Percentiles rank a stretch among this genome's conserved stretches.
Evolutionary conservation across 2,113 vertebrate species (phyloP).

Genomic region (Ia io): DNA sequence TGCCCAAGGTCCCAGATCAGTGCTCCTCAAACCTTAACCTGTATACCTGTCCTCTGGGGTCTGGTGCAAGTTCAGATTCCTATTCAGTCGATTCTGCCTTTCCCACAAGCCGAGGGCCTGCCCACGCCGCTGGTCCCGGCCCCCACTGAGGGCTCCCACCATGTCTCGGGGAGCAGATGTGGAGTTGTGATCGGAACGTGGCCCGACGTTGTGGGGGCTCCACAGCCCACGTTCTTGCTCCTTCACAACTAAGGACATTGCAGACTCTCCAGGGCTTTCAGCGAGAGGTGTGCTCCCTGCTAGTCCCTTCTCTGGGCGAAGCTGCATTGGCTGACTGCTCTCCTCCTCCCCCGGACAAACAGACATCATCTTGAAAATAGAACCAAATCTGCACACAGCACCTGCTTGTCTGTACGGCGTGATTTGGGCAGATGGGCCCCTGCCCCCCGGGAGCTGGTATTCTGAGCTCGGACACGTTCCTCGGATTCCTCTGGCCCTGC

Average conservation of each 20-base stretch:
- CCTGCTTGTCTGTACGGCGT: not conserved
- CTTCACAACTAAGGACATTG: not conserved
- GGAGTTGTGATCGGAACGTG: not conserved
- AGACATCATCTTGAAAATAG: not conserved
- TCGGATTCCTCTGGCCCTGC: not conserved
- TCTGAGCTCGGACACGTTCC: not conserved
- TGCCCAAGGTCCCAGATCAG: not conserved
- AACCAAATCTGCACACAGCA: not conserved
- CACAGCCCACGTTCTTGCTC: not conserved
- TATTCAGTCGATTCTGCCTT: not conserved
- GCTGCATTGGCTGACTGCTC: not conserved
- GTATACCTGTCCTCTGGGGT: not conserved
- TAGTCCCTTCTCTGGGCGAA: not conserved
- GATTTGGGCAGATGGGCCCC: not conserved
- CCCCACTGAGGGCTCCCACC: not conserved
- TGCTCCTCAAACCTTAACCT: not conserved
- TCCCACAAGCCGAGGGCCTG: not conserved
- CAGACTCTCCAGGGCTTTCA: rapidly evolving
- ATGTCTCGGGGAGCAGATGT: not conserved
- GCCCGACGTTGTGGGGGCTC: not conserved
- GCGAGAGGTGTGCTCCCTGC: rapidly evolving
- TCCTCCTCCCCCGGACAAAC: not conserved
- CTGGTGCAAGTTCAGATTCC: not conserved
- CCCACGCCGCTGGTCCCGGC: rapidly evolving
- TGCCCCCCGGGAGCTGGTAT: not conserved